A percentile compares a stretch with the other conserved stretches of the same genome.
Conservation (phyloP, 2,888 invertebrate genomes). For the Hemithea aestivaria region DNA sequence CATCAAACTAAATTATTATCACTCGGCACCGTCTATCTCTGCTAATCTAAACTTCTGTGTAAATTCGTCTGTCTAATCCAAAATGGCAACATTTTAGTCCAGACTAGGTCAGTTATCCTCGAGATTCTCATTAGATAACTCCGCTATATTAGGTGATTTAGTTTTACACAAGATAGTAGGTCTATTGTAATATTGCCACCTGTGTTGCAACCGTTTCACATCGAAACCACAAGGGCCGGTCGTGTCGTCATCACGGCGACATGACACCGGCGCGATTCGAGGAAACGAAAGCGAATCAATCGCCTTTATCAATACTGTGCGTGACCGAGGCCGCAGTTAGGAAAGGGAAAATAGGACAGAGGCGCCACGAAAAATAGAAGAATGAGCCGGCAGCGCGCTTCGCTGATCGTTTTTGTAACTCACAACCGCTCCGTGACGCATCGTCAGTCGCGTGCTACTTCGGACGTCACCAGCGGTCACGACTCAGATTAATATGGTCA, state of each 20-base stretch:
- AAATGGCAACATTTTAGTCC: conserved; percentile 25
- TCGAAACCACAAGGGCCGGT: conserved; percentile 59
- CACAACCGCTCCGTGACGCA: conserved; percentile 47
- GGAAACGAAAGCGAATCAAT: conserved; percentile 77
- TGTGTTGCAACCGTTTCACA: conserved; percentile 50
- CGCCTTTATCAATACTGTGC: conserved; percentile 63
- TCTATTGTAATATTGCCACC: conserved; percentile 25
- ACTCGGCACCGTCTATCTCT: conserved; percentile 10
- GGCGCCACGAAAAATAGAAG: conserved; percentile 61
- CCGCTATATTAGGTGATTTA: conserved; percentile 20
- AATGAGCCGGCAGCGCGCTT: conserved; percentile 56
- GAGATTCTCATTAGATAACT: conserved; percentile 29
- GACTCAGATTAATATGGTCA: conserved; percentile 51
- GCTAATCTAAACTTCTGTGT: conserved; percentile 17
- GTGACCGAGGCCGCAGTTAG: conserved; percentile 75
- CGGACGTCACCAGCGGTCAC: conserved; percentile 51
- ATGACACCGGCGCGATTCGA: conserved; percentile 24
- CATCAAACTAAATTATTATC: conserved; percentile 28
- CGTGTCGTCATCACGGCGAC: conserved; percentile 59
- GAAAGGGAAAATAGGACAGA: conserved; percentile 71
- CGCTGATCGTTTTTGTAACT: conserved; percentile 45
- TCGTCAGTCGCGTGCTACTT: conserved; percentile 54
- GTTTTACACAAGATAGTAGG: conserved; percentile 21
- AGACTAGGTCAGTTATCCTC: conserved; percentile 20
- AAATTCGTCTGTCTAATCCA: conserved; percentile 29